These are phyloP conservation scores for mouse (Mus musculus) DNA, from an alignment of 2,113 vertebrate genomes.

Conservation along the genomic window DNA sequence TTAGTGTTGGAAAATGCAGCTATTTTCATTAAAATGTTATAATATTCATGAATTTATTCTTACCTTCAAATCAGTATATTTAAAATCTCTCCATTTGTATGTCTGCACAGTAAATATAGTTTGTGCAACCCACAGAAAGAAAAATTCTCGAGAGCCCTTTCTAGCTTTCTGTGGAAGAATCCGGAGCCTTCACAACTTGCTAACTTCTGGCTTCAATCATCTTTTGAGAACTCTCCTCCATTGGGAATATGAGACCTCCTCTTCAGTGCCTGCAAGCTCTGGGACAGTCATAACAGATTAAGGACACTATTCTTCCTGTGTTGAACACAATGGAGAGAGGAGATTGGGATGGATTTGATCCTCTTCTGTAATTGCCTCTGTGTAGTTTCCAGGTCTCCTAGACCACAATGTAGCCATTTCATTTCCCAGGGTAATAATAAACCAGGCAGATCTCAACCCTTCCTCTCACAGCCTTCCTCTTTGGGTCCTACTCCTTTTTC, in stretches of 20 bases:
- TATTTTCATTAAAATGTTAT: constrained; percentile 4
- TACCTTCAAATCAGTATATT: background rate
- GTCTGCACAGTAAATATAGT: background rate
- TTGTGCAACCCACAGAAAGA: background rate
- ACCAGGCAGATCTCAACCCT: background rate
- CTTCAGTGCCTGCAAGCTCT: too few relatives aligned
- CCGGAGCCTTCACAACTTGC: background rate
- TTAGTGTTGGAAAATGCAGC: background rate
- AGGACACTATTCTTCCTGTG: background rate
- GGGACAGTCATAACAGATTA: rapidly evolving
- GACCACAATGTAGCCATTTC: background rate
- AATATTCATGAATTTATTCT: background rate
- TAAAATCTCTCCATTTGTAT: background rate
- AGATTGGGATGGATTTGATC: background rate
- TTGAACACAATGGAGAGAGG: background rate
- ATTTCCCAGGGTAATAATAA: background rate
- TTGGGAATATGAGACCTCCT: background rate
- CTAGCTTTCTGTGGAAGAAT: background rate
- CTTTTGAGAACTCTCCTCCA: background rate
- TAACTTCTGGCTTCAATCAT: background rate
- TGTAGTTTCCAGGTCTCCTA: background rate
- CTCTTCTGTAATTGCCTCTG: background rate
- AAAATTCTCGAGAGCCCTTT: background rate
- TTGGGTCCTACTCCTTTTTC: background rate
- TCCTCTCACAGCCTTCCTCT: background rate